Evolutionary conservation across 1,140 invertebrate genomes (phyloP).

Genomic region (Pinna nobilis): DNA sequence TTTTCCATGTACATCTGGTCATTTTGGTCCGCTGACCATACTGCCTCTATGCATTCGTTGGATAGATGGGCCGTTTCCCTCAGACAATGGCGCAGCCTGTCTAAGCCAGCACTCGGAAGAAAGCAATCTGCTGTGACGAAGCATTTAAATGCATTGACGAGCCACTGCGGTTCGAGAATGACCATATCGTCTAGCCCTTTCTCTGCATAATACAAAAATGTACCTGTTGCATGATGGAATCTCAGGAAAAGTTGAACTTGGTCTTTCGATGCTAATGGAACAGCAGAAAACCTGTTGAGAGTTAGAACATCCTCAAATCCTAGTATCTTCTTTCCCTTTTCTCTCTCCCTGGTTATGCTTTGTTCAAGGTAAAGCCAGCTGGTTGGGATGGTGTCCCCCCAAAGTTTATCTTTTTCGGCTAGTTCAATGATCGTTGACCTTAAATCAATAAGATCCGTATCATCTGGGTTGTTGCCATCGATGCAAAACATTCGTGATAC

Average conservation of each 20-base stretch:
- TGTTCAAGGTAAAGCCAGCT: constrained; percentile 31
- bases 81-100: not conserved
- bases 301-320: constrained; percentile 2
- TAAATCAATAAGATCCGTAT: not conserved
- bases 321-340: constrained; percentile 8
- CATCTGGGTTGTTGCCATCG: constrained; percentile 3
- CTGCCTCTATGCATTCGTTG: constrained; percentile 1
- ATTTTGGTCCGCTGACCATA: not conserved
- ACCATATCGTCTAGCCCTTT: constrained; percentile 15
- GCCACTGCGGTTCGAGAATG: constrained; percentile 27
- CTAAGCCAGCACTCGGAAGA: not conserved
- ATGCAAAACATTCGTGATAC: constrained; percentile 10
- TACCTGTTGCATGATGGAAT: constrained; percentile 33
- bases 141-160: constrained; percentile 31
- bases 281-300: constrained; percentile 10
- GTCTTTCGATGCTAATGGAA: constrained; percentile 6
- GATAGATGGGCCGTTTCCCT: not conserved
- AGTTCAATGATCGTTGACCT: constrained; percentile 19
- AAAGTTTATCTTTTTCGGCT: constrained; percentile 12
- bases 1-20: not conserved
- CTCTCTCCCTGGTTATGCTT: constrained; percentile 7
- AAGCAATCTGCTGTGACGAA: constrained; percentile 18
- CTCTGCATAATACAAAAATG: constrained; percentile 23
- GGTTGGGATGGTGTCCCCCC: constrained; percentile 21
- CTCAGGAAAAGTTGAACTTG: constrained; percentile 28